phyloP scores from a whole-genome alignment of 2,797 vertebrate species.

The Platyrinchus mystaceus region DNA sequence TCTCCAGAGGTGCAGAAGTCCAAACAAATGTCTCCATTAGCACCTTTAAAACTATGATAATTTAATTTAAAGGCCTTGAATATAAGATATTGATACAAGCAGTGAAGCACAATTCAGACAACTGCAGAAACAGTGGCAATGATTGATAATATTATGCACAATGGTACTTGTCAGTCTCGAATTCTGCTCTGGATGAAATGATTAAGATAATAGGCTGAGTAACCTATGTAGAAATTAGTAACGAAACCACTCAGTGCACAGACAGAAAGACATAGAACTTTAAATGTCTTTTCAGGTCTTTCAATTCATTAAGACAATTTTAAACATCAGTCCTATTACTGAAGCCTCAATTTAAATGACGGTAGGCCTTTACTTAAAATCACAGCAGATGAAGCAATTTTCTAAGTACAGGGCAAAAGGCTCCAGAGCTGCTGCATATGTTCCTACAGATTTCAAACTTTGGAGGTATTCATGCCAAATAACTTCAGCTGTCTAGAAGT shows the following conservation, averaged over 20 bases:
- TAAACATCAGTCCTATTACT: conserved; percentile 33
- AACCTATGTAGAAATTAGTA: neutral
- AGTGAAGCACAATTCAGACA: neutral
- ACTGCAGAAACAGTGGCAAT: neutral
- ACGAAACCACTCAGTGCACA: neutral
- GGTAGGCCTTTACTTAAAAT: conserved; percentile 14
- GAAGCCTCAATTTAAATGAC: conserved; percentile 1
- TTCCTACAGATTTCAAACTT: neutral
- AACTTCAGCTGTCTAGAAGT: neutral
- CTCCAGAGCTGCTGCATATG: neutral
- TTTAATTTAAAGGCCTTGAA: neutral
- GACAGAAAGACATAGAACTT: neutral
- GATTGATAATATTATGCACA: neutral
- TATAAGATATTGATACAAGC: neutral
- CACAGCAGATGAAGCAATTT: neutral
- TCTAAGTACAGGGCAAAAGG: neutral
- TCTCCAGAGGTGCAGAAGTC: neutral
- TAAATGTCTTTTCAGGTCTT: neutral
- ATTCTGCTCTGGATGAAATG: conserved; percentile 1
- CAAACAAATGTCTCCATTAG: neutral
- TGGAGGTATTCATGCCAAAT: neutral
- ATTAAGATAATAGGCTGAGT: neutral
- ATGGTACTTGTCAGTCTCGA: neutral
- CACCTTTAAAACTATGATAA: neutral
- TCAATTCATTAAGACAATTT: conserved; percentile 19